Evolutionary conservation across 1,140 invertebrate species (phyloP), one percentile per base, ranked within the genome.

Genomic region (Drosophila ananassae): DNA sequence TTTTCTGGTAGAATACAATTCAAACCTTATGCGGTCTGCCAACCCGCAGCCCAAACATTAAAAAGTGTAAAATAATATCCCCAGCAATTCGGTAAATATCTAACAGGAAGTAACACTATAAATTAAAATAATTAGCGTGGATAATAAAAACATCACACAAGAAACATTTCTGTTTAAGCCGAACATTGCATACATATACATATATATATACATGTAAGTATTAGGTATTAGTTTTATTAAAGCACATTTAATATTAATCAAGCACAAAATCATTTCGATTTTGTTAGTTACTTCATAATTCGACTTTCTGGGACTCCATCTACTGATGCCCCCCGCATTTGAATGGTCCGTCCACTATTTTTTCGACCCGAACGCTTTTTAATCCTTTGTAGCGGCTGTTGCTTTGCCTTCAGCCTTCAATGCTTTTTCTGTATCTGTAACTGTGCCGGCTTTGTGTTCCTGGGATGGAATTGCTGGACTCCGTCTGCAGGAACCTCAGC

Each of bases 351-450:
- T 47, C 60, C 67, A 56, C 34, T 3, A 37, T 72, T 56, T 79
- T 61, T 79, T 72, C 71, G 44, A 51, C 56, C 53, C 59, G 54
- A 73, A 58, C 76, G 62, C 76, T 79, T 83, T 89, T 87, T 75
- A 87, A 87, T 79, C 76, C 79, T 79, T 83, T 89, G 83, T 79
- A 74, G 72, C 79, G 79, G 68, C 71, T 82, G 78, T 78, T 60
- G 62, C 62, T 76, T 59, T 71, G 46, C 56, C 73, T 69, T 80
- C 68, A 50, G 66, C 32, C 30, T 47, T 34, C 6, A 21, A 47
- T 22, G 21, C 44, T 58, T 44, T 44, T 59, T 32, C 51, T 32
- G 37, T 30, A 63, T 22, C 71, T 59, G 58, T 52, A 76, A 79
- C 77, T 75, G 75, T 57, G 79, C 73, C 61, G 63, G 62, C 63